These are phyloP conservation scores for Phengaris arion DNA, from an alignment of 2,888 invertebrate species.

Conservation along the genomic window DNA sequence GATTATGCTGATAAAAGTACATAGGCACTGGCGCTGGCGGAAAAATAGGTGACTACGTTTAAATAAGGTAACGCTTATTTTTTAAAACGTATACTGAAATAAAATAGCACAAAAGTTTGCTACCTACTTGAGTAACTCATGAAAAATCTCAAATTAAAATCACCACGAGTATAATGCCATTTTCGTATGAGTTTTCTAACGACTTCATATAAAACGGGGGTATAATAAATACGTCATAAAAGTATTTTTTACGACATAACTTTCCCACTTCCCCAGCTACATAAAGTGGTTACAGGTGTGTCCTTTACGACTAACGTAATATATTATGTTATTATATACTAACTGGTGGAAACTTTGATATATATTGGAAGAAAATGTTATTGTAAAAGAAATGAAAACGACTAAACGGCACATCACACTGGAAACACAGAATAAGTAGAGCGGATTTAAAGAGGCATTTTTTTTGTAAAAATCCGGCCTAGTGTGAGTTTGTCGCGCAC, in stretches of 20 bases:
- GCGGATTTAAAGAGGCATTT: not conserved
- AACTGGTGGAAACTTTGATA: not conserved
- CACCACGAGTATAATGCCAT: constrained; percentile 11
- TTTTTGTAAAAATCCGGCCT: no score
- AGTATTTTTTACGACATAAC: constrained; percentile 17
- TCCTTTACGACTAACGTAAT: constrained; percentile 17
- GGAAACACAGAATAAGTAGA: not conserved
- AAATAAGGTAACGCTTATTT: not conserved
- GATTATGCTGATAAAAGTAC: no score
- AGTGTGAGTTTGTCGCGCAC: no score
- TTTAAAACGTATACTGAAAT: not conserved
- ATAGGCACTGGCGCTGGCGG: no score
- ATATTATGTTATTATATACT: constrained; percentile 2
- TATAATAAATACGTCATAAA: constrained; percentile 26
- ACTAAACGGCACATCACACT: not conserved
- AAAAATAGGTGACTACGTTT: no score
- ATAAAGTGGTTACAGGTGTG: constrained; percentile 28
- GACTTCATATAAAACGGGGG: constrained; percentile 19
- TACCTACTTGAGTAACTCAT: not conserved
- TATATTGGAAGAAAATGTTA: not conserved
- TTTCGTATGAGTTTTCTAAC: constrained; percentile 25
- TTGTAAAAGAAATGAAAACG: not conserved
- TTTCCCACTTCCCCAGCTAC: constrained; percentile 21
- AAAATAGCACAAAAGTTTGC: not conserved
- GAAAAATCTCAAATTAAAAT: not conserved